These are phyloP conservation scores for Babyrousa celebensis DNA, from an alignment of 2,797 vertebrate genomes.

Conservation along the genomic window DNA sequence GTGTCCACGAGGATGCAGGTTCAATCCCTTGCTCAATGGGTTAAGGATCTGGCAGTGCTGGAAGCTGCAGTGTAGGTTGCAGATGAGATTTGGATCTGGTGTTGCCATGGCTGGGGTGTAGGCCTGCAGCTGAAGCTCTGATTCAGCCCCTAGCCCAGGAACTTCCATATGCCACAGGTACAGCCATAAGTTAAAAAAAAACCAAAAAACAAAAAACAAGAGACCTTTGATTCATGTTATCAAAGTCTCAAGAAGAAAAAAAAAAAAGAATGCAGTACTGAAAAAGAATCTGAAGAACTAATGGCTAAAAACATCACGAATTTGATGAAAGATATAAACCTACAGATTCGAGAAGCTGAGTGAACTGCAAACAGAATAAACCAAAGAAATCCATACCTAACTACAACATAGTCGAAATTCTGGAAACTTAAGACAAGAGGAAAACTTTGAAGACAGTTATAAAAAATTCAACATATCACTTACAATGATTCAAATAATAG, in stretches of 20 bases:
- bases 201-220: not conserved
- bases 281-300: constrained; percentile 34
- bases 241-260: not conserved
- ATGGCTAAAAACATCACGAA: not conserved
- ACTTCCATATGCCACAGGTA: too few species aligned
- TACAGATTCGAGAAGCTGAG: constrained; percentile 26
- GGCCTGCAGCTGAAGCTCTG: too few species aligned
- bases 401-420: not conserved
- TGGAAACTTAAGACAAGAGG: constrained; percentile 10
- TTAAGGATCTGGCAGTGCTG: too few species aligned
- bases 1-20: too few species aligned
- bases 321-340: constrained; percentile 28
- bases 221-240: not conserved
- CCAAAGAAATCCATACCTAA: not conserved
- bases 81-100: too few species aligned
- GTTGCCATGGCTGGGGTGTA: too few species aligned
- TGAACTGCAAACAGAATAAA: not conserved
- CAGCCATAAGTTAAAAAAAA: too few species aligned
- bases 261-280: not conserved
- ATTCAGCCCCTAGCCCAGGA: too few species aligned
- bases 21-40: too few species aligned
- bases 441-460: not conserved
- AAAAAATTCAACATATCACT: not conserved
- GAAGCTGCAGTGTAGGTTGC: too few species aligned
- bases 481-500: not conserved